Base-by-base conservation (phyloP, 2,113 vertebrate species). In the Beaufortia kweichowensis region DNA sequence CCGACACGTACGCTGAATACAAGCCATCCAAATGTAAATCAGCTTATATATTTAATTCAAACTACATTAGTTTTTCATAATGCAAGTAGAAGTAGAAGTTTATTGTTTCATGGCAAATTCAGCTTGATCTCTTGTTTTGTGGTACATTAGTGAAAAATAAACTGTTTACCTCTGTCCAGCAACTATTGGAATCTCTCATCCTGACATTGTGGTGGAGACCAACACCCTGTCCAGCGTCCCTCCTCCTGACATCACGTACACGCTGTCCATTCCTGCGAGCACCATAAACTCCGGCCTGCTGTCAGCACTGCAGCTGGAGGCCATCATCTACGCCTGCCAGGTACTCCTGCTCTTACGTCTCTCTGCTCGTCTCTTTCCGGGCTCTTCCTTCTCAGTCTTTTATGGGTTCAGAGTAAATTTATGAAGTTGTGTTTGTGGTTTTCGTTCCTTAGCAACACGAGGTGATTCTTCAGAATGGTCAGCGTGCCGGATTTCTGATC, bases 151-250 rank as follows among this genome's bases (percentile, higher is more conserved):
- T 70, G 3, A 5, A 1, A 33, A 48, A 35, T 17, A 0, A 55
- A 1, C 7, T 55, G 4, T 80, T 17, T 35, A 4, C 53, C 9
- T 24, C 5, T 81, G 10, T 63, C 3, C 86, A 99, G 97, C 95
- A 76, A 98, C 94, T 84, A 92, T 98, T n/a, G 97, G 97, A 83
- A 96, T 93, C 85, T 96, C 95, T 81, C 96, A 99, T 85, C 97
- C 96, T 0, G 97, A 99, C 88, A 94, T 94, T 0, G 96, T 99
- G 75, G 97, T 98, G 62, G 97, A 99, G 86, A 98, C 97, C 0
- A 99, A 95, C 91, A 99, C 97, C 0, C 89, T 99, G 1, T 98
- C 96, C 84, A 99, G 97, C 0, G 96, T 99, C 11, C 97, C 97
- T 2, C 97, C 97, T 0, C 97, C 97, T 0, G 94, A 98, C 85